phyloP scores from a whole-genome alignment of 2,113 vertebrate species.

The Chionis minor region DNA sequence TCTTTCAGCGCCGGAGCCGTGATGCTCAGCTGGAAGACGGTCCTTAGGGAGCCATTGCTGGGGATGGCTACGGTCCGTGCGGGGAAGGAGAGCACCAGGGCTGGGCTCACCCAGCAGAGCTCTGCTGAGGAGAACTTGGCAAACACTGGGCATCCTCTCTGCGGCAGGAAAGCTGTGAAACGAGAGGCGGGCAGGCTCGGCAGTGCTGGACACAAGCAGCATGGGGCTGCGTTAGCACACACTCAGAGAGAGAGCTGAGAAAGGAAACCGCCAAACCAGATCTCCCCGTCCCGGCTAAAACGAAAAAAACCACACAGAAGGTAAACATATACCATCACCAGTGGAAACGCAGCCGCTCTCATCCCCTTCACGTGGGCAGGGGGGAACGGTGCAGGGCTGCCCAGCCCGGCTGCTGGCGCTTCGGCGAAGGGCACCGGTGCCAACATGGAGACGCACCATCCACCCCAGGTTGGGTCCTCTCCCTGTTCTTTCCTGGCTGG shows the following conservation, averaged over 20 bases:
- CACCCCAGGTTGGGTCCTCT: not conserved
- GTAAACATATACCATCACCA: not conserved
- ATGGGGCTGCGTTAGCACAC: accelerated
- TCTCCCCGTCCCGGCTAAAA: not conserved
- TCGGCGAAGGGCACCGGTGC: accelerated
- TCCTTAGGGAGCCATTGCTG: not conserved
- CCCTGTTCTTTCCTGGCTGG: not conserved
- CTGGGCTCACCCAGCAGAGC: not conserved
- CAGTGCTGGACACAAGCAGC: not conserved
- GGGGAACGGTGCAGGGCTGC: not conserved
- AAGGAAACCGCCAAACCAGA: constrained; percentile 4
- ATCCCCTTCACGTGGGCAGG: not conserved
- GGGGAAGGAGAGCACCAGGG: not conserved
- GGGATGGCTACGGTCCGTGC: accelerated
- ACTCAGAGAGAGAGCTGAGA: not conserved
- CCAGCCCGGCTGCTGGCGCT: accelerated
- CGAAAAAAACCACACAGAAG: not conserved
- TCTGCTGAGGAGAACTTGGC: not conserved
- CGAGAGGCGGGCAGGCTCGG: not conserved
- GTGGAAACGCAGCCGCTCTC: not conserved
- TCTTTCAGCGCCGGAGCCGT: too few species aligned
- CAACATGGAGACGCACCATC: not conserved
- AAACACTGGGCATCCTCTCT: not conserved
- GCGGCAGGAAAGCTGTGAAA: not conserved
- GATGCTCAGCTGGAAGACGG: not conserved